Percentiles rank a stretch among this genome's conserved stretches.
These are phyloP conservation scores for Heliconius melpomene DNA, from an alignment of 1,140 invertebrate genomes.

Conservation along the genomic window DNA sequence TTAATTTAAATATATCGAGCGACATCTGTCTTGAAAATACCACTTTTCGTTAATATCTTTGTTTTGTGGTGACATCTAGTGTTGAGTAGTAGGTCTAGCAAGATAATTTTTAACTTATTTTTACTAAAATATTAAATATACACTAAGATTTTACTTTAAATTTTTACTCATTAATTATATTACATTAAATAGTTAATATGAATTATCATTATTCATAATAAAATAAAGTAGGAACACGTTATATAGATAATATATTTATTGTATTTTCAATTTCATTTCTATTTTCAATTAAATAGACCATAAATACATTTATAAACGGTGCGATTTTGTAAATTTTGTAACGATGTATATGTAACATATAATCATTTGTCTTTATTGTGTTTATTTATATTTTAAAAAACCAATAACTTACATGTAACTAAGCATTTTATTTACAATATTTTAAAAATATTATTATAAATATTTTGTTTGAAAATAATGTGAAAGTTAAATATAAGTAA, in stretches of 20 bases:
- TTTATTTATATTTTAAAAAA: background rate
- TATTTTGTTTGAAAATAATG: background rate
- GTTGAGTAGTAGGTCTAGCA: background rate
- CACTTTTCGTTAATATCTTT: background rate
- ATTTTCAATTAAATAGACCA: background rate
- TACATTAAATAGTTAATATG: no score
- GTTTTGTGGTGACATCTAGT: background rate
- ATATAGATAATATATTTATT: background rate
- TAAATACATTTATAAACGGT: background rate
- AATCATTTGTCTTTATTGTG: background rate
- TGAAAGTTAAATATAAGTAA: no score
- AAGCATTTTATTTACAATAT: no score
- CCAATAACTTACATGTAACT: no score
- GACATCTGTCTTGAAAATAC: background rate
- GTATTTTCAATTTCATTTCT: background rate
- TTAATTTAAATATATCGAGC: background rate
- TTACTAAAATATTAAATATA: background rate
- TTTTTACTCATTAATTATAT: background rate
- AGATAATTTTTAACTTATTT: background rate
- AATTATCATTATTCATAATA: background rate
- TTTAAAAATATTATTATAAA: background rate
- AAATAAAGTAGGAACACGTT: background rate
- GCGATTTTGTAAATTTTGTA: background rate
- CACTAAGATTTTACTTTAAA: background rate
- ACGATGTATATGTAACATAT: no score